Conservation (phyloP, 92 coral and sea anemone species). For the Nematostella vectensis region DNA sequence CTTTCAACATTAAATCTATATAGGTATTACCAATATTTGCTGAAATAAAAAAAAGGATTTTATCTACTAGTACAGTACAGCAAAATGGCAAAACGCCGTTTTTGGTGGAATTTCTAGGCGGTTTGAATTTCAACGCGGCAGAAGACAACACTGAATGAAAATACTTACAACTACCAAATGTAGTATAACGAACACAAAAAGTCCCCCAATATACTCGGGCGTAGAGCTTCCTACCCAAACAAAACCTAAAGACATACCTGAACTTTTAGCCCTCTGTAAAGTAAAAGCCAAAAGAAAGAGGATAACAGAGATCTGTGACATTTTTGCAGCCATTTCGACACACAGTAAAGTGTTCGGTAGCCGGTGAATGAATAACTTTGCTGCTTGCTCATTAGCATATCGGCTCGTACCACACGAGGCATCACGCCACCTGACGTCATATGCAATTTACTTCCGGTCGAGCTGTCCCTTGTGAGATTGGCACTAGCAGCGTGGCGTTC, state of each 20-base stretch:
- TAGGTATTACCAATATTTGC: not conserved
- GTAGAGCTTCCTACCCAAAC: too few species aligned
- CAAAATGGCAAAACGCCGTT: not conserved
- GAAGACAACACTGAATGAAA: not conserved
- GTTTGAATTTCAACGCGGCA: not conserved
- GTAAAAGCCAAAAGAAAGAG: not conserved
- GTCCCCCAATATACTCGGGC: too few species aligned
- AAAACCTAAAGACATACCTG: slow-evolving; percentile 30
- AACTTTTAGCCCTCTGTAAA: slow-evolving; percentile 16
- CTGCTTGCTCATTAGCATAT: not conserved
- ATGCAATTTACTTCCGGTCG: slow-evolving; percentile 23
- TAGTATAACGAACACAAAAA: slow-evolving; percentile 10
- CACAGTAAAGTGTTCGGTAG: not conserved
- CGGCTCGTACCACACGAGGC: slow-evolving; percentile 16
- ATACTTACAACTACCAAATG: not conserved
- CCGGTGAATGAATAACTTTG: slow-evolving; percentile 9
- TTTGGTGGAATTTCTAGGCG: slow-evolving; percentile 23
- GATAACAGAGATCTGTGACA: slow-evolving; percentile 7
- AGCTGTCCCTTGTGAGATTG: not conserved
- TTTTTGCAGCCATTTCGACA: slow-evolving; percentile 6
- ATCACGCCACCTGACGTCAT: slow-evolving; percentile 47
- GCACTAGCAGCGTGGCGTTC: not conserved
- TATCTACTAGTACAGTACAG: not conserved
- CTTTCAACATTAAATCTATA: not conserved
- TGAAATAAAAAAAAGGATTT: not conserved